Percentiles rank a stretch among this genome's conserved stretches.
Evolutionary conservation across 1,140 invertebrate species (phyloP).

Genomic region (Lordiphosa stackelbergi): DNA sequence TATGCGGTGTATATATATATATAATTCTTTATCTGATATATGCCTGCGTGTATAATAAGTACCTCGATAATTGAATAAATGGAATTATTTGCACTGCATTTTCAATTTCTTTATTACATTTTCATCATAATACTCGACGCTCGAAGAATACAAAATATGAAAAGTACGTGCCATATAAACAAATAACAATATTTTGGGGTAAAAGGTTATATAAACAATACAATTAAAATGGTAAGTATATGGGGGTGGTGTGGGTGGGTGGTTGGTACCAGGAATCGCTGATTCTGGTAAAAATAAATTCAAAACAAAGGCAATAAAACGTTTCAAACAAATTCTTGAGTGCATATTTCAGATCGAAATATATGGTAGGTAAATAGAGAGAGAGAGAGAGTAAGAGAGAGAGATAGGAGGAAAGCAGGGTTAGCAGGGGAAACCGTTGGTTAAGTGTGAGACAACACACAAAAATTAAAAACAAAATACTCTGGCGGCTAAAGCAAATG

Average conservation of each 20-base stretch:
- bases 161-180: constrained; percentile 31
- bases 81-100: constrained; percentile 68
- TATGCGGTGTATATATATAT: constrained; percentile 22
- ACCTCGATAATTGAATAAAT: constrained; percentile 69
- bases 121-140: constrained; percentile 2
- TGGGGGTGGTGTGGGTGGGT: not conserved
- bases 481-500: constrained; percentile 51
- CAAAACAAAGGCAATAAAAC: constrained; percentile 56
- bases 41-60: constrained; percentile 54
- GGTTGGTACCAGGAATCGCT: no score
- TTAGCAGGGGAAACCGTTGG: constrained; percentile 28
- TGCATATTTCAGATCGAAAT: constrained; percentile 10
- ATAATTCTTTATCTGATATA: constrained; percentile 54
- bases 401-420: constrained; percentile 4
- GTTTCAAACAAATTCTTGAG: constrained; percentile 49
- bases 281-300: constrained; percentile 45
- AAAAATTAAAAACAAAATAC: constrained; percentile 38
- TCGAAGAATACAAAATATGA: constrained; percentile 5
- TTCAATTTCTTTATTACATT: constrained; percentile 29
- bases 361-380: constrained; percentile 10
- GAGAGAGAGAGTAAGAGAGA: constrained; percentile 6
- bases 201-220: constrained; percentile 24
- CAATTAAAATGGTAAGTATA: not conserved
- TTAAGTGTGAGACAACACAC: constrained; percentile 6
- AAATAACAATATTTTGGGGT: constrained; percentile 34